Base-by-base conservation (phyloP, 2,113 vertebrate genomes). In the Thryonomys swinderianus region DNA sequence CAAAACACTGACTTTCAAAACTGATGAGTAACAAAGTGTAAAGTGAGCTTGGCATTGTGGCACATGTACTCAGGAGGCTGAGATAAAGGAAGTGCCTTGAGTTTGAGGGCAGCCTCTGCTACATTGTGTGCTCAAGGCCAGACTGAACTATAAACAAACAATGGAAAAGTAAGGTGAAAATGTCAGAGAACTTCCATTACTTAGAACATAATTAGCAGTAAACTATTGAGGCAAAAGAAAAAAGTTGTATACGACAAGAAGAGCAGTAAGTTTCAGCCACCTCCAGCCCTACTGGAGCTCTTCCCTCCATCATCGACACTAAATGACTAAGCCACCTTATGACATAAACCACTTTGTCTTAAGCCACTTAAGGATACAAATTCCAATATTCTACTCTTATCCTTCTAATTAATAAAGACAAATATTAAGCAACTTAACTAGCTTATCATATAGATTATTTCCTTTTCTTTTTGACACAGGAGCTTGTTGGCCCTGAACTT, bases 131-230 rank as follows among this genome's bases (percentile, higher is more conserved):
- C 48, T 51, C 48, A 51, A 10, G 48, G 48, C 48, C 48, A 51
- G 48, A 51, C 48, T 51, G 48, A 51, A 51, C 48, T 51, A 10
- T n/a, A n/a, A n/a, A n/a, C n/a, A n/a, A n/a, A n/a, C n/a, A n/a
- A n/a, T n/a, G n/a, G n/a, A n/a, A n/a, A n/a, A n/a, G n/a, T n/a
- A 86, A 95, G 48, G 25, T 30, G 30, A 83, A 88, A 59, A 40
- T 17, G 95, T 20, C 48, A 85, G 78, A 62, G 42, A 48, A n/a
- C 17, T 42, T 93, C 32, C 67, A 94, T 0, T 13, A 40, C 37
- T 42, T 32, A 89, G 18, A 17, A 84, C 40, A 81, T 20, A 71
- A 94, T 34, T 40, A 92, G 45, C 69, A 95, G 32, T 61, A 86
- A 93, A 21, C 18, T 84, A 85, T 12, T 90, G 21, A 69, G 89